Base-by-base conservation (phyloP, 2,797 vertebrate genomes). In the Novumbra hubbsi region DNA sequence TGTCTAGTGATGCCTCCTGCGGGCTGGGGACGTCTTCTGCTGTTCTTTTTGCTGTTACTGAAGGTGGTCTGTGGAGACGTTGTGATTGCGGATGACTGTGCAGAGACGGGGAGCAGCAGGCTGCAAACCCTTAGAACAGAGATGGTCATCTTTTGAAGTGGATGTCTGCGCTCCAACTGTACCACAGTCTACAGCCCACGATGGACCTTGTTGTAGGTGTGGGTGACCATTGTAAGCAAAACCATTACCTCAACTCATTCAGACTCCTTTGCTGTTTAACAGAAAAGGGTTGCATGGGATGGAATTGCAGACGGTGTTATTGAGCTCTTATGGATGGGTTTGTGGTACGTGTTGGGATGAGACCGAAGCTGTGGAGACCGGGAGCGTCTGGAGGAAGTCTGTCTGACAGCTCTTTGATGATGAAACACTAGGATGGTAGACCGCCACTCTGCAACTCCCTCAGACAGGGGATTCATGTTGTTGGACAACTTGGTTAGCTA, bases 211-310 rank as follows among this genome's bases (percentile, higher is more conserved):
- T 73, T 55, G 19, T n/a, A 17, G 50, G 17, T 16, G 50, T 52
- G 50, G 50, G 32, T 71, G 63, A 63, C 71, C 27, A 71, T 72
- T 21, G 11, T 27, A 24, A 73, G 30, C 63, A 52, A 27, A 24
- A 52, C 32, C 65, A 67, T 71, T 34, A 1, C 49, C 14, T 2
- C 14, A 30, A 2, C 8, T 71, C 11, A 45, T 45, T 12, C 67
- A 28, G 15, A 11, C 12, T 19, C 41, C 14, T 2, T 24, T n/a
- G 4, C 21, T 28, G 8, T 7, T 11, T 69, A 17, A 63, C 62
- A 9, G 49, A 57, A 21, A 57, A 21, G 9, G 11, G n/a, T 3
- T 57, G n/a, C 0, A 21, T 24, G 21, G n/a, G 7, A 55, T 57
- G 9, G 21, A n/a, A 55, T 21, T 30, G 1, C 28, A 30, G 27